Conservation (phyloP, 1,140 invertebrate species). For the Gyrodactylus bullatarudis region DNA sequence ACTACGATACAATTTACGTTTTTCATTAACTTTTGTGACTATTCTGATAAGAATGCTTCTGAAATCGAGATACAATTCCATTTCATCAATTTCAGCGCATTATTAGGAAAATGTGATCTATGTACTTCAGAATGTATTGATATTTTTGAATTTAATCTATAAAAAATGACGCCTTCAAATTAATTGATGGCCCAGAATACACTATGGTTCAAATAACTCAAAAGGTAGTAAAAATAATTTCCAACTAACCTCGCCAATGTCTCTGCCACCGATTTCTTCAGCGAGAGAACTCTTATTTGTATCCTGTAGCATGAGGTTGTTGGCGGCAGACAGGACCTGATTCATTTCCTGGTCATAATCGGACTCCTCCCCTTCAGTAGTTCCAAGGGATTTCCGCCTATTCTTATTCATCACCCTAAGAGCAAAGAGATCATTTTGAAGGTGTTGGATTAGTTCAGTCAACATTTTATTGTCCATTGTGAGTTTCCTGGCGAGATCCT, state of each 20-base stretch:
- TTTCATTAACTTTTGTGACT: too few species aligned
- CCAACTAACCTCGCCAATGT: neutral
- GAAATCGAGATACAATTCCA: too few species aligned
- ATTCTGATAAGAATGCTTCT: too few species aligned
- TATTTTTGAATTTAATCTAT: too few species aligned
- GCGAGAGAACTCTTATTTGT: neutral
- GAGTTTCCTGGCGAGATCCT: neutral
- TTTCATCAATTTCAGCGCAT: too few species aligned
- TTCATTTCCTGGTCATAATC: neutral
- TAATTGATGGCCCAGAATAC: too few species aligned
- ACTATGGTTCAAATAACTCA: too few species aligned
- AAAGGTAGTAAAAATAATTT: too few species aligned
- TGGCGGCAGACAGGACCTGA: neutral
- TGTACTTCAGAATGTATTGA: too few species aligned
- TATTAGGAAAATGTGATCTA: too few species aligned
- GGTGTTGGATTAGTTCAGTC: neutral
- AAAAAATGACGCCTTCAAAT: too few species aligned
- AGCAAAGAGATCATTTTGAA: neutral
- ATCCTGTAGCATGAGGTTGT: neutral
- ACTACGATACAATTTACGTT: too few species aligned
- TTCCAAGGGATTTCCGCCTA: neutral
- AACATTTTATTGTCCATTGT: neutral
- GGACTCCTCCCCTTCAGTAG: neutral
- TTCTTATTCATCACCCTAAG: neutral
- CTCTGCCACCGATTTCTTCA: neutral